A percentile compares a stretch with the other conserved stretches of the same genome.
Evolutionary conservation across 2,888 invertebrate species (phyloP).

Genomic region (Limnephilus rhombicus): DNA sequence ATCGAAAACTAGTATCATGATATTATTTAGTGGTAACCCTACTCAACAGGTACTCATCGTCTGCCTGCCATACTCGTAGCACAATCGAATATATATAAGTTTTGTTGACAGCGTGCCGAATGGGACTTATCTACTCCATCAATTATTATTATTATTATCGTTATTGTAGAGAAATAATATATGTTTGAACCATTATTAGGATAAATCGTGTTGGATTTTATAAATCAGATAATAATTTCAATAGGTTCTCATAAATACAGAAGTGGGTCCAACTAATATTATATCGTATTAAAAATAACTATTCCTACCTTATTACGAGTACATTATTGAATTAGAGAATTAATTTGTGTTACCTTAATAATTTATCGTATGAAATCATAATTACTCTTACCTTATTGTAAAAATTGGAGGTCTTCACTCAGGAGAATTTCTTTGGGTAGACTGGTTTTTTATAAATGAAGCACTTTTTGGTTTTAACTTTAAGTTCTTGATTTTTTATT

Average conservation of each 20-base stretch:
- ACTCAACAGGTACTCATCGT: neutral
- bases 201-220: neutral
- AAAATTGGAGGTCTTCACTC: too few relatives aligned
- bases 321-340: too few relatives aligned
- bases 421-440: too few relatives aligned
- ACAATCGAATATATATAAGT: neutral
- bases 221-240: neutral
- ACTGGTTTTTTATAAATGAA: too few relatives aligned
- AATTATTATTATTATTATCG: neutral
- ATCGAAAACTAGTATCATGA: neutral
- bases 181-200: neutral
- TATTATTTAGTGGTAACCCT: neutral
- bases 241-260: neutral
- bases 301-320: too few relatives aligned
- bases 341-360: too few relatives aligned
- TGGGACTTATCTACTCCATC: neutral
- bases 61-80: neutral
- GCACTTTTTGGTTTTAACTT: too few relatives aligned
- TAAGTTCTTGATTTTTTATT: too few relatives aligned
- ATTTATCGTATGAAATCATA: too few relatives aligned
- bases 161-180: neutral
- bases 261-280: neutral
- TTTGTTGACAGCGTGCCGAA: constrained; percentile 9
- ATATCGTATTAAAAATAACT: too few relatives aligned
- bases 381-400: too few relatives aligned